These are phyloP conservation scores for Diaprepes abbreviatus DNA, from an alignment of 2,888 invertebrate genomes.

Conservation along the genomic window DNA sequence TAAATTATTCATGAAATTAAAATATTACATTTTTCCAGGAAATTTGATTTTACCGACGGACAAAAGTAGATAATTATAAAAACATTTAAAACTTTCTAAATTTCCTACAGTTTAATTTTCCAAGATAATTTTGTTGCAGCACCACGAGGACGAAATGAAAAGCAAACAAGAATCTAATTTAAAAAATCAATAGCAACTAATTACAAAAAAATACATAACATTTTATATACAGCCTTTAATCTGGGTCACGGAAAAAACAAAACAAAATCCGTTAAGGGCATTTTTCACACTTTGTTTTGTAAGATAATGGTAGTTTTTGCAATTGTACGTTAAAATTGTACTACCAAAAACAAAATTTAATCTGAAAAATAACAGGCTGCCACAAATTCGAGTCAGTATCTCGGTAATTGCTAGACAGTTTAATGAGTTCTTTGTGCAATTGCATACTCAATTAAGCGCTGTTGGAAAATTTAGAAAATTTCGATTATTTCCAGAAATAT, in stretches of 20 bases:
- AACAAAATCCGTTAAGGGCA: background rate
- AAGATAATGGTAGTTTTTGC: slow-evolving; percentile 12
- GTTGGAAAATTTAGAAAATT: no score
- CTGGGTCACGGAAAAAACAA: slow-evolving; percentile 25
- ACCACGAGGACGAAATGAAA: background rate
- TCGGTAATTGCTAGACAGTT: no score
- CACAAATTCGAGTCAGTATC: no score
- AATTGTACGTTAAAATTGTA: background rate
- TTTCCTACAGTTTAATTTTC: background rate
- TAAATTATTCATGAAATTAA: no score
- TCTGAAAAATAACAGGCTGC: no score
- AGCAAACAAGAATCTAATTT: slow-evolving; percentile 21
- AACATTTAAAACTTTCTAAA: background rate
- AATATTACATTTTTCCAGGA: no score
- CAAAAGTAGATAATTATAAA: background rate
- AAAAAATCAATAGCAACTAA: slow-evolving; percentile 33
- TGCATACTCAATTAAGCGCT: no score
- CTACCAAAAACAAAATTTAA: no score
- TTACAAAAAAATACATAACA: slow-evolving; percentile 31
- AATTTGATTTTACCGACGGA: no score
- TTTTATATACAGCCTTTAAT: slow-evolving; percentile 18
- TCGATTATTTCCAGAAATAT: no score
- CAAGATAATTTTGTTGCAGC: background rate
- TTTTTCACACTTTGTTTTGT: slow-evolving; percentile 13
- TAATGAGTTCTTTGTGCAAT: no score